A percentile compares a stretch with the other conserved stretches of the same genome.
Evolutionary conservation across 2,797 vertebrate species (phyloP).

Genomic region (Silurus aristotelis): DNA sequence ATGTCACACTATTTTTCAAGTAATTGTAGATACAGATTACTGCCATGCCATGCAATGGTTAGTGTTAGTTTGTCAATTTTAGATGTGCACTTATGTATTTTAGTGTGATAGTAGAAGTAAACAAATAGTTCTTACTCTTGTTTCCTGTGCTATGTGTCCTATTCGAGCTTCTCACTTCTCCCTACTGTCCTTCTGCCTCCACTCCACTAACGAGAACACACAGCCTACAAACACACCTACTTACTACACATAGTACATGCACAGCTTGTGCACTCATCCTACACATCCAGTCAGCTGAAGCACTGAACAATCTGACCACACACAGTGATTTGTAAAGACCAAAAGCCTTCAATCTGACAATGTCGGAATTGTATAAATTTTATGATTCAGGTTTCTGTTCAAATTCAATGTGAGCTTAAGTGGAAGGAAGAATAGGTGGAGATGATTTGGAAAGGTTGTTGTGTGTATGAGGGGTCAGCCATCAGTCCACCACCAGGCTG

Average conservation of each 20-base stretch:
- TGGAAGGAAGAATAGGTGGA: neutral
- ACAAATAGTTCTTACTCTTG: neutral
- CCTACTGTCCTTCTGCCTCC: conserved; percentile 31
- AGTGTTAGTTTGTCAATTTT: neutral
- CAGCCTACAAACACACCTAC: conserved; percentile 22
- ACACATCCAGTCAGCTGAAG: conserved; percentile 15
- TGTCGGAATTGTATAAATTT: neutral
- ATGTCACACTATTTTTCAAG: neutral
- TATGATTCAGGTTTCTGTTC: neutral
- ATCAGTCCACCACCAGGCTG: conserved; percentile 56
- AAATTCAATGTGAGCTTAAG: neutral
- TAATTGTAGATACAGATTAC: neutral
- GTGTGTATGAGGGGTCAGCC: conserved; percentile 56
- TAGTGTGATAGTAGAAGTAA: neutral
- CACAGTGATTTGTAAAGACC: conserved; percentile 44
- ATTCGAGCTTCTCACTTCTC: neutral
- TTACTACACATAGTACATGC: conserved; percentile 15
- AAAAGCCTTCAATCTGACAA: conserved; percentile 13
- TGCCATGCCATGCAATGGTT: neutral
- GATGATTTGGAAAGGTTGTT: conserved; percentile 39
- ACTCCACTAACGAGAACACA: conserved; percentile 17
- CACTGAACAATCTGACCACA: conserved; percentile 48
- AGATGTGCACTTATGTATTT: conserved; percentile 15
- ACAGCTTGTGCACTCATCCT: conserved; percentile 5
- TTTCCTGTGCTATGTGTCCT: neutral